Conservation (phyloP, 2,797 vertebrate species). For the Melanitta fusca region DNA sequence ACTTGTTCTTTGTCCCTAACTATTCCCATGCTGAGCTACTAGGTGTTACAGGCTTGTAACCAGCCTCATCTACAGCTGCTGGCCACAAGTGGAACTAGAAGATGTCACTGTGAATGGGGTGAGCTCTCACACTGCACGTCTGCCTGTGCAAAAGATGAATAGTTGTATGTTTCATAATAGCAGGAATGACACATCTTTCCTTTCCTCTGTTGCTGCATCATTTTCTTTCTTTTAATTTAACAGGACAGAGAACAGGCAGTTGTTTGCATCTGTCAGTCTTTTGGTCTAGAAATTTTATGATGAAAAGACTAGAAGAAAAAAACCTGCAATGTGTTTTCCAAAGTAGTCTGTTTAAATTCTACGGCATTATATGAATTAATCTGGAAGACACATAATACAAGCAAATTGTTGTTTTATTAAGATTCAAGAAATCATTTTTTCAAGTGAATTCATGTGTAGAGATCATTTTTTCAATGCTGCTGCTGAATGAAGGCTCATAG, state of each 20-base stretch:
- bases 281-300: not conserved
- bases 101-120: accelerated
- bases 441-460: not conserved
- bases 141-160: not conserved
- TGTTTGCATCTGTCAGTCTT: not conserved
- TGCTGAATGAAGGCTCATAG: not conserved
- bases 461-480: not conserved
- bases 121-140: not conserved
- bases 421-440: not conserved
- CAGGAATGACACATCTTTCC: not conserved
- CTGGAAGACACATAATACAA: not conserved
- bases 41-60: not conserved
- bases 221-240: not conserved
- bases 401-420: not conserved
- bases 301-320: not conserved
- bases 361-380: not conserved
- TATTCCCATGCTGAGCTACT: not conserved
- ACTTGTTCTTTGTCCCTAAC: not conserved
- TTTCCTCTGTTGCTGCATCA: not conserved
- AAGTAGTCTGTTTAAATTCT: not conserved
- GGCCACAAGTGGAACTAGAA: not conserved
- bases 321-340: not conserved
- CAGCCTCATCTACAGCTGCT: not conserved
- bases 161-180: not conserved
- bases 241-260: not conserved